These are phyloP conservation scores for Pipistrellus kuhlii DNA, from an alignment of 2,797 vertebrate genomes.

Conservation along the genomic window DNA sequence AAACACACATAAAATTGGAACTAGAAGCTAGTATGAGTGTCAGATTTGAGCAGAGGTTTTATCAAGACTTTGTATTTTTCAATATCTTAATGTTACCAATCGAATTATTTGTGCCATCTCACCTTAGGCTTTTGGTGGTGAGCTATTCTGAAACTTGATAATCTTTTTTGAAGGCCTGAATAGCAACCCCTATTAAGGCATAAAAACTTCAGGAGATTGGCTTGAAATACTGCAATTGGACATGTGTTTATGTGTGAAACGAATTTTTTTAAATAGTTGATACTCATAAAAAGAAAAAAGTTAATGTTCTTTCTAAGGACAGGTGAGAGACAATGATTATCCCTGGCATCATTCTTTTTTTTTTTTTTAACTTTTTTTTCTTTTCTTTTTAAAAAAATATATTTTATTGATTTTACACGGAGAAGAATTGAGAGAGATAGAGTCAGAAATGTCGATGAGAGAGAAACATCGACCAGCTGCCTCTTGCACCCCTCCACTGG, in stretches of 20 bases:
- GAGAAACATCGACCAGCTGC: no score
- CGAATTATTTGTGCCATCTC: not conserved
- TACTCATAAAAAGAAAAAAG: not conserved
- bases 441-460: no score
- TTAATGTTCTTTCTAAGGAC: not conserved
- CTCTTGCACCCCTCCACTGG: no score
- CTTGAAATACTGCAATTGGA: not conserved
- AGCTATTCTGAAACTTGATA: not conserved
- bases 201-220: not conserved
- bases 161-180: not conserved
- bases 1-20: not conserved
- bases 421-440: no score
- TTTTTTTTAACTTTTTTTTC: no score
- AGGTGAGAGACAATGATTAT: not conserved
- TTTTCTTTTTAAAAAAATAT: no score
- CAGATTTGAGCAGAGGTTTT: not conserved
- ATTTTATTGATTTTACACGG: no score
- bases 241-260: not conserved
- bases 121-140: not conserved
- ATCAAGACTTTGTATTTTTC: not conserved
- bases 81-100: not conserved
- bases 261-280: not conserved
- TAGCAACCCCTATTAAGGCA: not conserved
- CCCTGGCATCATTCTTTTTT: not conserved
- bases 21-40: not conserved